Evolutionary conservation across 2,888 invertebrate species (phyloP).

Genomic region (Drosophila niveifrons): DNA sequence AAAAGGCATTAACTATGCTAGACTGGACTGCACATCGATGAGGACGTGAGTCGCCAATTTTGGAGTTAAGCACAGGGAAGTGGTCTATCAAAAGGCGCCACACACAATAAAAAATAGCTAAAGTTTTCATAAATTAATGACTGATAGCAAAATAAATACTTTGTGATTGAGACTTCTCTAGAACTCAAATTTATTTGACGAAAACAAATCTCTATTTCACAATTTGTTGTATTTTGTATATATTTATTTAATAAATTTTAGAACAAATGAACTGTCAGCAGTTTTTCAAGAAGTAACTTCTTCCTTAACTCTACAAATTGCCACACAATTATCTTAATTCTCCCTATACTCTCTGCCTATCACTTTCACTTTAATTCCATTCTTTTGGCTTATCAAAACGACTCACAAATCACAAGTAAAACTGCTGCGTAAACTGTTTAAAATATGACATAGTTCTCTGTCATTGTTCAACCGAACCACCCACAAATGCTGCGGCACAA

Average conservation of each 20-base stretch:
- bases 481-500: constrained; percentile 37
- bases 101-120: not conserved
- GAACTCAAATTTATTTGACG: too few species aligned
- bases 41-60: constrained; percentile 26
- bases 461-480: constrained; percentile 49
- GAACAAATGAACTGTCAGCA: too few species aligned
- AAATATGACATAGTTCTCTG: constrained; percentile 3
- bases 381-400: not conserved
- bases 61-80: not conserved
- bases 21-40: constrained; percentile 9
- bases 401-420: not conserved
- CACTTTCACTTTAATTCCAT: not conserved
- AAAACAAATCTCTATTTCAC: too few species aligned
- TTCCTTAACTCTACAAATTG: too few species aligned
- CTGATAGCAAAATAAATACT: not conserved
- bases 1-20: constrained; percentile 15
- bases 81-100: constrained; percentile 3
- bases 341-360: not conserved
- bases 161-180: not conserved
- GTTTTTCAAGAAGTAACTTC: too few species aligned
- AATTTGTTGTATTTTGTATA: too few species aligned
- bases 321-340: not conserved
- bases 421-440: constrained; percentile 5
- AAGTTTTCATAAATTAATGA: not conserved
- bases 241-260: too few species aligned